Conservation (phyloP, 2,797 vertebrate genomes). For the Pangasius sanitwongsei region DNA sequence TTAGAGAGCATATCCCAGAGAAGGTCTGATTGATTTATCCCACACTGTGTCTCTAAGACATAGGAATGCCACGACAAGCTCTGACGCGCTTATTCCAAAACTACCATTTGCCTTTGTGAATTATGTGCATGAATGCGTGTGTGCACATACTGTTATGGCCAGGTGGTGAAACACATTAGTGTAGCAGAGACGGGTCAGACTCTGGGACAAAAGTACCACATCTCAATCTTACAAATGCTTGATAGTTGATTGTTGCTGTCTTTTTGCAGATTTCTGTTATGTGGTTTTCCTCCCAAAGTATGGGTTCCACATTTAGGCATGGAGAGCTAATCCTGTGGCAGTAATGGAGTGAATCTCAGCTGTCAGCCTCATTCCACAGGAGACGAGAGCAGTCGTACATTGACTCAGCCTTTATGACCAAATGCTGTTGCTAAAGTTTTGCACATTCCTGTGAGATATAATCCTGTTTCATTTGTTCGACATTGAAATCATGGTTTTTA, state of each 20-base stretch:
- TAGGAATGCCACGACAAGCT: not conserved
- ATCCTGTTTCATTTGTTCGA: not conserved
- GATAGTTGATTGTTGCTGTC: not conserved
- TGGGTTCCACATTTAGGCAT: too few relatives aligned
- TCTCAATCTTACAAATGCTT: not conserved
- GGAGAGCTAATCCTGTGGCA: not conserved
- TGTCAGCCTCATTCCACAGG: not conserved
- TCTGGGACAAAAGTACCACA: not conserved
- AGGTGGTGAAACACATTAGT: not conserved
- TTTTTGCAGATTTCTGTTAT: not conserved
- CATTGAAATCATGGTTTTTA: not conserved
- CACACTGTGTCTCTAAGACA: not conserved
- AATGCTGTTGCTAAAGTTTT: not conserved
- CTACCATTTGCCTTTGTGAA: not conserved
- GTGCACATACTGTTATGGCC: not conserved
- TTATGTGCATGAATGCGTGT: constrained; percentile 23
- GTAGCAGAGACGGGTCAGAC: not conserved
- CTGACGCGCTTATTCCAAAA: not conserved
- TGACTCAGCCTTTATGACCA: not conserved
- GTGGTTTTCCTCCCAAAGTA: not conserved
- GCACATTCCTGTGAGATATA: not conserved
- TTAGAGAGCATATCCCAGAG: not conserved
- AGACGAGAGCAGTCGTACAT: not conserved
- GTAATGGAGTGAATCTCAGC: not conserved
- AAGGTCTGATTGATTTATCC: not conserved